Percentiles rank a stretch among this genome's conserved stretches.
phyloP scores from a whole-genome alignment of 2,888 invertebrate species.

The Mechanitis mazaeus region DNA sequence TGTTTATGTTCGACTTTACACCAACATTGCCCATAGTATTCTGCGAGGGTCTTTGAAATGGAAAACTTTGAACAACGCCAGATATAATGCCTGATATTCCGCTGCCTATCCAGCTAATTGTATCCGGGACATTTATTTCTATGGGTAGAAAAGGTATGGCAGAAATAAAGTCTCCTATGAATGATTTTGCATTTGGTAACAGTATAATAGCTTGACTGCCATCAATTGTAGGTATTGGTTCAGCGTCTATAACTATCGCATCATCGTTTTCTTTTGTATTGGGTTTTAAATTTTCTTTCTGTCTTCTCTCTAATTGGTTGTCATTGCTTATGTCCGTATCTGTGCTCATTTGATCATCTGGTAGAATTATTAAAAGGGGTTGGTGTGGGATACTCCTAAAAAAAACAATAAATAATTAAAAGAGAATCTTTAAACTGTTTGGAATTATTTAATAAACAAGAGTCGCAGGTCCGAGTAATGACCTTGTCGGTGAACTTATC shows the following conservation, averaged over 20 bases:
- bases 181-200: constrained; percentile 41
- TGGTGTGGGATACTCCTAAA: constrained; percentile 42
- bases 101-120: constrained; percentile 60
- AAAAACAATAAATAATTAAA: constrained; percentile 7
- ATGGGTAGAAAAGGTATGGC: constrained; percentile 77
- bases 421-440: neutral
- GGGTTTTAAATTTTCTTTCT: constrained; percentile 5
- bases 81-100: constrained; percentile 46
- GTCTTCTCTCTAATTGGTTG: constrained; percentile 10
- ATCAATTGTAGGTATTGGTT: constrained; percentile 32
- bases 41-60: constrained; percentile 35
- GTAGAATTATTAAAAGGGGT: constrained; percentile 47
- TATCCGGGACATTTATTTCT: constrained; percentile 79
- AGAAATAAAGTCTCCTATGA: constrained; percentile 68
- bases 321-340: constrained; percentile 13
- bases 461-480: no score
- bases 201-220: constrained; percentile 40
- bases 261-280: constrained; percentile 44
- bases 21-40: constrained; percentile 17
- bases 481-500: no score
- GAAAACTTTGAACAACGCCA: constrained; percentile 51
- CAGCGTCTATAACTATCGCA: constrained; percentile 52
- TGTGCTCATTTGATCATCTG: constrained; percentile 32
- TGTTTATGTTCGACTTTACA: constrained; percentile 38
- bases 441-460: no score